These are phyloP conservation scores for Colistium nudipinnis DNA, from an alignment of 2,113 vertebrate genomes.

Conservation along the genomic window DNA sequence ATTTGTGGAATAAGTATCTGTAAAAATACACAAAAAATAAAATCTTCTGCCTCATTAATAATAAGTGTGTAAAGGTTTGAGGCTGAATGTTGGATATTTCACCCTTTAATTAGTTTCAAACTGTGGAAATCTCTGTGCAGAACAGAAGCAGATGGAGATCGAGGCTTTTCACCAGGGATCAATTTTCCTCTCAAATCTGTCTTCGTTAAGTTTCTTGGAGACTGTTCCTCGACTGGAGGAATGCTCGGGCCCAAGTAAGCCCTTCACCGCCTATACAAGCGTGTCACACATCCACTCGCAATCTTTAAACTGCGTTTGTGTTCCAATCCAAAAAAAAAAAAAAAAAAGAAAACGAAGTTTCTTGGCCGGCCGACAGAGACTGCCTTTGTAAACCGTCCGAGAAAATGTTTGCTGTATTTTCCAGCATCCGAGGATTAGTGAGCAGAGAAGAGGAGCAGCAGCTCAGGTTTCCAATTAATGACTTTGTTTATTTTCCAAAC, in stretches of 20 bases:
- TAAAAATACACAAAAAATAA: constrained; percentile 7
- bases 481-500: constrained; percentile 20
- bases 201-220: constrained; percentile 32
- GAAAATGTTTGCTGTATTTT: constrained; percentile 68
- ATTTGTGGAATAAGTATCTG: neutral
- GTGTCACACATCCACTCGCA: constrained; percentile 56
- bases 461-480: constrained; percentile 22
- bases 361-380: constrained; percentile 66
- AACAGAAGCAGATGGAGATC: constrained; percentile 31
- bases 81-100: constrained; percentile 2
- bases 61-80: constrained; percentile 7
- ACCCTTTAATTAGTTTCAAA: constrained; percentile 48
- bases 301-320: constrained; percentile 56
- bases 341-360: too few species aligned
- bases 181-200: constrained; percentile 54
- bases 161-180: constrained; percentile 33
- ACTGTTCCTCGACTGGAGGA: constrained; percentile 43
- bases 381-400: constrained; percentile 62
- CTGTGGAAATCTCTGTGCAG: constrained; percentile 35
- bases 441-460: constrained; percentile 43
- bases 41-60: constrained; percentile 3
- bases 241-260: constrained; percentile 39
- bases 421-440: constrained; percentile 51
- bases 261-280: constrained; percentile 48
- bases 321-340: constrained; percentile 54